Percentiles rank a stretch among this genome's conserved stretches.
Evolutionary conservation across 2,888 invertebrate genomes (phyloP).

Genomic region (Drosophila yooni): DNA sequence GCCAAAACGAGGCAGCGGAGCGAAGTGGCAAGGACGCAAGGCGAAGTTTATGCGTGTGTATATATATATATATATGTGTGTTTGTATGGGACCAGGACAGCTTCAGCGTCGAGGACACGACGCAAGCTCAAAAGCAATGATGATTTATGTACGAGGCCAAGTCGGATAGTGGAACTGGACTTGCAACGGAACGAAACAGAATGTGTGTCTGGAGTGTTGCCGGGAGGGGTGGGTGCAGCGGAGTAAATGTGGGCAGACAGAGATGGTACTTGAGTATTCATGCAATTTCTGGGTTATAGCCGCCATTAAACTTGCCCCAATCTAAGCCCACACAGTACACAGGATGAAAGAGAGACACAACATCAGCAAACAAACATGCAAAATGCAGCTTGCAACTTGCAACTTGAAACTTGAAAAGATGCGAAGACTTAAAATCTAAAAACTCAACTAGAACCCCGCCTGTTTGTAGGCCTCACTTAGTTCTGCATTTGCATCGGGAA

Average conservation of each 20-base stretch:
- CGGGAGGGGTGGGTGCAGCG: background rate
- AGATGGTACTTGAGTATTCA: constrained; percentile 73
- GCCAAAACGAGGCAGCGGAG: constrained; percentile 11
- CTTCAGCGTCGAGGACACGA: constrained; percentile 53
- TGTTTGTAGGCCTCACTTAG: constrained; percentile 39
- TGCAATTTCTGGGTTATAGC: constrained; percentile 80
- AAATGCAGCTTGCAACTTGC: constrained; percentile 6
- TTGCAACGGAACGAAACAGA: constrained; percentile 12
- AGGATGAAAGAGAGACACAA: constrained; percentile 20
- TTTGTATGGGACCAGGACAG: constrained; percentile 47
- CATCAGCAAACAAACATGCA: constrained; percentile 37
- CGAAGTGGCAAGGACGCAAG: constrained; percentile 30
- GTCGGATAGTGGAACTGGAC: constrained; percentile 50
- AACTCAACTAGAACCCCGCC: background rate
- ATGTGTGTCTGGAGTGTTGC: background rate
- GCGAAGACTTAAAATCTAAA: constrained; percentile 24
- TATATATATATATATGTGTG: background rate
- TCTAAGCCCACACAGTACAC: background rate
- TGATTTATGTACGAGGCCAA: constrained; percentile 76
- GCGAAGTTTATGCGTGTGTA: background rate
- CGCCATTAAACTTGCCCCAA: constrained; percentile 72
- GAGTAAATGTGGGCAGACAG: background rate
- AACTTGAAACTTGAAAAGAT: constrained; percentile 35
- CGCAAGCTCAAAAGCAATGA: constrained; percentile 76
- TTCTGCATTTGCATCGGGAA: constrained; percentile 66